Conservation (phyloP, 1,140 invertebrate species). For the Chlorops oryzae region DNA sequence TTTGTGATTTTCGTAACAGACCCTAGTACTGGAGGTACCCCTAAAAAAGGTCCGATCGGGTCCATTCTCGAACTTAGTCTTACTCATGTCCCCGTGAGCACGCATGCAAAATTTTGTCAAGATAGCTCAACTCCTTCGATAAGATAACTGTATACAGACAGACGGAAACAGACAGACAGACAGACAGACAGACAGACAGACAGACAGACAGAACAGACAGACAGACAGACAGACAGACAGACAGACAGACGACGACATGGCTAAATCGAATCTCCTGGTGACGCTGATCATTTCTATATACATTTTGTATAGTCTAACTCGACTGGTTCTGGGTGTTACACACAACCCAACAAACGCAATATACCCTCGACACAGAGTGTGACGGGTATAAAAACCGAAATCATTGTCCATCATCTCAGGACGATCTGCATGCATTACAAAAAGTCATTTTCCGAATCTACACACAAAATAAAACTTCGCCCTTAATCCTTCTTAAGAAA, state of each 20-base stretch:
- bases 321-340: no score
- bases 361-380: not conserved
- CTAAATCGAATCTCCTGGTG: not conserved
- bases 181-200: not conserved
- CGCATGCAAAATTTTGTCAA: not conserved
- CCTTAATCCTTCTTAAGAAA: no score
- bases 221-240: not conserved
- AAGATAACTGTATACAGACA: not conserved
- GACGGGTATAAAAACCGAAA: not conserved
- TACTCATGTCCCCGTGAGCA: no score
- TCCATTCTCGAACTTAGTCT: no score
- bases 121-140: not conserved
- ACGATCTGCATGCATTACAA: not conserved
- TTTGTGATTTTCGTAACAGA: no score
- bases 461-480: no score
- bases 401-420: not conserved
- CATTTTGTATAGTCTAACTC: no score
- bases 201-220: not conserved
- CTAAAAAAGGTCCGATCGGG: no score
- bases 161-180: not conserved
- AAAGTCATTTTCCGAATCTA: no score
- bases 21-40: no score
- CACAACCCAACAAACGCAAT: not conserved
- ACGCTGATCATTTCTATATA: no score
- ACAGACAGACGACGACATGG: not conserved